phyloP scores from a whole-genome alignment of 2,113 vertebrate species.

The Leptodactylus fuscus region DNA sequence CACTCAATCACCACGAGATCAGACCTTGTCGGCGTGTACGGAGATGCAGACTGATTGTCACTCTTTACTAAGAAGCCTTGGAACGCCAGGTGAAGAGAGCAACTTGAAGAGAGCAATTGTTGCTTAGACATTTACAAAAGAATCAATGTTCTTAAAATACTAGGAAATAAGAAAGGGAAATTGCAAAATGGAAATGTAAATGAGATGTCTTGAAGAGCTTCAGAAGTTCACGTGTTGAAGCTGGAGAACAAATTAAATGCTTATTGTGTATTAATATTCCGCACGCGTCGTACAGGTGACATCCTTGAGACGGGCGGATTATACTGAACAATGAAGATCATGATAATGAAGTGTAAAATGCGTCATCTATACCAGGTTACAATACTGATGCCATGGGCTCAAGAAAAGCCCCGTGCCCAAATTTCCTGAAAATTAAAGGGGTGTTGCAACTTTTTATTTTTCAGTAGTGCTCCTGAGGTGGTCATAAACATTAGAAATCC shows the following conservation, averaged over 20 bases:
- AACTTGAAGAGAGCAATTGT: slow-evolving; percentile 20
- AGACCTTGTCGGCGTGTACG: background rate
- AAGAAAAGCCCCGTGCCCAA: background rate
- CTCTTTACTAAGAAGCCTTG: background rate
- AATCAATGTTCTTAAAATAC: slow-evolving; percentile 34
- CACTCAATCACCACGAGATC: background rate
- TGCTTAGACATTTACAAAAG: slow-evolving; percentile 16
- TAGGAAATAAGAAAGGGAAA: slow-evolving; percentile 9
- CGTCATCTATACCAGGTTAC: background rate
- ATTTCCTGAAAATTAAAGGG: background rate
- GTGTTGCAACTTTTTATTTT: background rate
- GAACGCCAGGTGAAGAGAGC: slow-evolving; percentile 34
- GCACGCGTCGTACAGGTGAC: background rate
- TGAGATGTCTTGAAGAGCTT: background rate
- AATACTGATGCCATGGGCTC: background rate
- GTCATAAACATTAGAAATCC: too few species aligned
- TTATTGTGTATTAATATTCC: slow-evolving; percentile 14
- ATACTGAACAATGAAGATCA: background rate
- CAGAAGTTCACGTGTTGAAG: background rate
- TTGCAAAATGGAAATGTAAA: slow-evolving; percentile 21
- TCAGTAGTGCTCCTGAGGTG: too few species aligned
- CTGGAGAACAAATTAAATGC: slow-evolving; percentile 9
- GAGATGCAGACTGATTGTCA: background rate
- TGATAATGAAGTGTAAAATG: background rate
- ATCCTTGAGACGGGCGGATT: background rate